A percentile compares a stretch with the other conserved stretches of the same genome.
Conservation (phyloP, 2,113 vertebrate genomes). For the Sylvilagus bachmani region DNA sequence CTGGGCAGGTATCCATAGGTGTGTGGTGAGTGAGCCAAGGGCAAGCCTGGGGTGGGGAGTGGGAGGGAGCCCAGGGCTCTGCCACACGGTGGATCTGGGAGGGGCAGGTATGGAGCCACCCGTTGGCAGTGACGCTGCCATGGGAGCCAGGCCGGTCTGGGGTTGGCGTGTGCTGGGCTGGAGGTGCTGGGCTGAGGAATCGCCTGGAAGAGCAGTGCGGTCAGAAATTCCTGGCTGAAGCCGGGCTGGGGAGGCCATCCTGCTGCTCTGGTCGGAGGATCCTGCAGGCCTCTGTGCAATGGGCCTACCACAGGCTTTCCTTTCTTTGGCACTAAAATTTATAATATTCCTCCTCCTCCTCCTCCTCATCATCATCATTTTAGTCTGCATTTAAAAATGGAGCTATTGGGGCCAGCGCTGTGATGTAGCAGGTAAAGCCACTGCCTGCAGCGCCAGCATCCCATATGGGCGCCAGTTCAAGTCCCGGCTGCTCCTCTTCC, state of each 20-base stretch:
- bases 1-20: not conserved
- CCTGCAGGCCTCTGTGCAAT: rapidly evolving
- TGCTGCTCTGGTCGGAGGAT: not conserved
- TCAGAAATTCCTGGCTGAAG: rapidly evolving
- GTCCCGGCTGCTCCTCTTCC: no score
- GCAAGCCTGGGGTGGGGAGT: no score
- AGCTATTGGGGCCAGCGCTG: no score
- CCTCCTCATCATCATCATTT: not conserved
- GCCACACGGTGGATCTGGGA: not conserved
- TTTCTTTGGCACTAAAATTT: not conserved
- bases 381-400: not conserved
- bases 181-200: rapidly evolving
- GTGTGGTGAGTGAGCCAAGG: not conserved
- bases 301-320: no score
- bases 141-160: not conserved
- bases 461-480: no score
- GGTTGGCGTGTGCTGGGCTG: not conserved
- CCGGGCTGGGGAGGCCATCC: not conserved
- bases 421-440: no score
- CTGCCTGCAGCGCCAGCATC: no score
- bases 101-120: rapidly evolving
- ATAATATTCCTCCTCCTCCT: not conserved
- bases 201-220: not conserved
- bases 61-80: not conserved
- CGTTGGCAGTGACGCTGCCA: rapidly evolving